Base-by-base conservation (phyloP, 2,113 vertebrate species). In the Himantopus leucocephalus region DNA sequence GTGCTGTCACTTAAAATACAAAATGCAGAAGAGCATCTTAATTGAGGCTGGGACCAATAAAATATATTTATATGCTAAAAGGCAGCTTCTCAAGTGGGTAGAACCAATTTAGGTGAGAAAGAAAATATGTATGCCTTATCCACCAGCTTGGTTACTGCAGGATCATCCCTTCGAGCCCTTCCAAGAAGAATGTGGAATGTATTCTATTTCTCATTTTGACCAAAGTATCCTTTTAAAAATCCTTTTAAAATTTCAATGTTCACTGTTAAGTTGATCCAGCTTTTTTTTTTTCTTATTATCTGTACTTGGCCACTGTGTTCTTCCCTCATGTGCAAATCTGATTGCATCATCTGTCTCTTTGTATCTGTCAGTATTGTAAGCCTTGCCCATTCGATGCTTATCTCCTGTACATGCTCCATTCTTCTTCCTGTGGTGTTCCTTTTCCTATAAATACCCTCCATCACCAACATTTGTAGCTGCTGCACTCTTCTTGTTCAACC, bases 321-420 rank as follows among this genome's bases (percentile, higher is more conserved):
- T 66, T 96, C 35, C 70, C 9, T 90, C 6, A 1, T 63, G 70
- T 91, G 53, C 90, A 92, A 52, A 95, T 94, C 50, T 88, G 75
- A 92, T 45, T 83, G 79, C 47, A 82, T 90, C 13, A 34, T 90
- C 79, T 86, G 39, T 90, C 73, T 92, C 43, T 89, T 87, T 47
- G 0, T 80, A 63, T 73, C 91, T 96, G n/a, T 78, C 93, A 91
- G 24, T 29, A 14, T 43, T 79, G 81, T 68, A 52, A 94, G 48
- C 84, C 70, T 92, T 93, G 64, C 84, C 84, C 74, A 82, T 74
- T 95, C 66, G 41, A 90, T 88, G 32, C 76, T 88, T 93, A 62
- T 85, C 87, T 88, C 60, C 48, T 87, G 24, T 64, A 79, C 95
- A 75, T 60, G 73, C 47, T 85, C 62, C 19, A 8, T 87, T 92